Conservation (phyloP, 2,113 vertebrate species). For the Oreochromis spilurus region DNA sequence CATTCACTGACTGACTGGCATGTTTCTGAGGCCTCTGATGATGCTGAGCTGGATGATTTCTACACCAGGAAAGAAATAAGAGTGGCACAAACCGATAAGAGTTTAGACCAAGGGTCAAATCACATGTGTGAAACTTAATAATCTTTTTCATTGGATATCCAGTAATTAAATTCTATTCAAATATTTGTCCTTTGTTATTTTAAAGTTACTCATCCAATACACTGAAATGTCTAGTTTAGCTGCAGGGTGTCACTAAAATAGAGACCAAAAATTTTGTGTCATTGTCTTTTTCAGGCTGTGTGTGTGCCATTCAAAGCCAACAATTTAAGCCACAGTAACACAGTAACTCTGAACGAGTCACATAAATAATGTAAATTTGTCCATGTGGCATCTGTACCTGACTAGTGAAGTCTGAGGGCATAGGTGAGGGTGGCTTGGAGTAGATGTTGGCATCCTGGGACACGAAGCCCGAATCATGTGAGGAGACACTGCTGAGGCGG, state of each 20-base stretch:
- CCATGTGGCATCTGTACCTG: conserved; percentile 75
- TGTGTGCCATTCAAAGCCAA: background rate
- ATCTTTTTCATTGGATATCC: background rate
- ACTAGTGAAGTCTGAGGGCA: conserved; percentile 97
- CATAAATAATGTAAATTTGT: background rate
- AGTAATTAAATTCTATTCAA: background rate
- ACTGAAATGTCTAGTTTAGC: background rate
- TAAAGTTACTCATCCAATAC: background rate
- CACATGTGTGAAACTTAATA: background rate
- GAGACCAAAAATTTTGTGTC: background rate
- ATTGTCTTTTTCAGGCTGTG: background rate
- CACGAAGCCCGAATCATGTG: conserved; percentile 95
- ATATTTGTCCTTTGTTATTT: fast-evolving
- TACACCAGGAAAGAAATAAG: conserved; percentile 37
- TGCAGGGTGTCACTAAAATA: background rate
- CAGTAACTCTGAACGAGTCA: background rate
- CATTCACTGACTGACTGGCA: conserved; percentile 98
- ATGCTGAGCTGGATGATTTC: conserved; percentile 97
- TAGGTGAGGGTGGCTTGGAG: conserved; percentile 95
- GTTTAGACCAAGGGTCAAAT: background rate
- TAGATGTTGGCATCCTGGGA: conserved; percentile 92
- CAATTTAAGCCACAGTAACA: background rate
- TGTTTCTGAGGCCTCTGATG: conserved; percentile 95
- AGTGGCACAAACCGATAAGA: background rate
- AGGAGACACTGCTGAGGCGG: conserved; percentile 95